A percentile compares a stretch with the other conserved stretches of the same genome.
These are phyloP conservation scores for Daubentonia madagascariensis DNA, from an alignment of 2,113 vertebrate species.

Conservation along the genomic window DNA sequence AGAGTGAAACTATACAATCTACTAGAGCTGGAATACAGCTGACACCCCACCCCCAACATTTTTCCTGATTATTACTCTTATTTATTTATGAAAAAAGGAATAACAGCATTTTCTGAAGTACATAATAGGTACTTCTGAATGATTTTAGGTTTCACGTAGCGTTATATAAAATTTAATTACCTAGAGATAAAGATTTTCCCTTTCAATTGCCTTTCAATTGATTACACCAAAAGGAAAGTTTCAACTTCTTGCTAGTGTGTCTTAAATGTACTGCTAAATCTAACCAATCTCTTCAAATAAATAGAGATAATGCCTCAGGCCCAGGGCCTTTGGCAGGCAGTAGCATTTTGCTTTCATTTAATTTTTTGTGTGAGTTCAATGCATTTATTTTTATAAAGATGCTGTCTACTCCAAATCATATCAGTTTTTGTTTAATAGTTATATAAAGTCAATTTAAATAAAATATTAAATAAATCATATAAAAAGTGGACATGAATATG, in stretches of 20 bases:
- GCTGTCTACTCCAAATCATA: neutral
- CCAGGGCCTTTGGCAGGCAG: neutral
- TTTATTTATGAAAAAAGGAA: neutral
- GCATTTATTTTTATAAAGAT: conserved; percentile 10
- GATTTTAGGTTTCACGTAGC: neutral
- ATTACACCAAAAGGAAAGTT: neutral
- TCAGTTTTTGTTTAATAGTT: neutral
- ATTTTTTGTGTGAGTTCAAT: neutral
- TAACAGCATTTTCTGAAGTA: neutral
- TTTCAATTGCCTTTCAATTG: neutral
- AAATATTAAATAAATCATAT: neutral
- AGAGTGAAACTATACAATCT: neutral
- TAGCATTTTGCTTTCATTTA: neutral
- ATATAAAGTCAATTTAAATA: neutral
- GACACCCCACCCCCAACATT: neutral
- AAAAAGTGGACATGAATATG: neutral
- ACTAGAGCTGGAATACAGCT: neutral
- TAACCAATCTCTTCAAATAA: neutral
- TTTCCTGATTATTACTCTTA: neutral
- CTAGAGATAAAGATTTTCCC: neutral
- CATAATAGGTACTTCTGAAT: neutral
- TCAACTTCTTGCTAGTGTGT: neutral
- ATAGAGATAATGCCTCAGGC: neutral
- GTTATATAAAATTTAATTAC: neutral
- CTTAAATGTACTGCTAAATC: neutral